Base-by-base conservation (phyloP, 2,888 invertebrate genomes). In the Pyrochroa serraticornis region DNA sequence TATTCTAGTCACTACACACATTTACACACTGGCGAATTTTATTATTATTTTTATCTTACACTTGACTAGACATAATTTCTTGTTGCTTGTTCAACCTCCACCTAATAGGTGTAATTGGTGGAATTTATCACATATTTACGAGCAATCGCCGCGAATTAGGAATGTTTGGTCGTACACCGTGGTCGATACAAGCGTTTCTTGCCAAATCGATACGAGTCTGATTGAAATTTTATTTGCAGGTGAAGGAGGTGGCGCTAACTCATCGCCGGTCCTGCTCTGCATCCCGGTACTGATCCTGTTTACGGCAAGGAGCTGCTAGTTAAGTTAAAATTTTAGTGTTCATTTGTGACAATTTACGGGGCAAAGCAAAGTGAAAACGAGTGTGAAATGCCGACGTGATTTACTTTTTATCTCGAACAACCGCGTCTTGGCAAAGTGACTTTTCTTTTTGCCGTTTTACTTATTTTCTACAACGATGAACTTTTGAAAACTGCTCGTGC, bases 291-390 rank as follows among this genome's bases (percentile, higher is more conserved):
- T 39, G 39, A 12, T 12, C 39, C 8, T 39, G 10, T 39, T 39
- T 39, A 39, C 39, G 39, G 13, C 39, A 13, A 10, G 39, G 39
- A 12, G 10, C 13, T 64, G 54, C 48, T 56, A 58, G 61, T 66
- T 55, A 50, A 62, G 54, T 38, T 34, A 36, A 44, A 55, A 64
- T 51, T 57, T 56, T 54, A 58, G 61, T 58, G 60, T 53, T 58
- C 58, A 59, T 60, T 45, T 51, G 51, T 58, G 60, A 58, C 60
- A 48, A 55, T 63, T 58, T 58, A 59, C 52, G 60, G 36, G 47
- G 59, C 39, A 34, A 13, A 32, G 43, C 51, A 41, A 60, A 62
- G 60, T 63, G 58, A 44, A 46, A 63, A 48, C 57, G 51, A 60
- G 55, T 58, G 63, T 49, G 52, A 54, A 59, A 54, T 39, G 44